Percentiles rank a stretch among this genome's conserved stretches.
phyloP scores from a whole-genome alignment of 2,797 vertebrate species.

The Pseudopleuronectes americanus region DNA sequence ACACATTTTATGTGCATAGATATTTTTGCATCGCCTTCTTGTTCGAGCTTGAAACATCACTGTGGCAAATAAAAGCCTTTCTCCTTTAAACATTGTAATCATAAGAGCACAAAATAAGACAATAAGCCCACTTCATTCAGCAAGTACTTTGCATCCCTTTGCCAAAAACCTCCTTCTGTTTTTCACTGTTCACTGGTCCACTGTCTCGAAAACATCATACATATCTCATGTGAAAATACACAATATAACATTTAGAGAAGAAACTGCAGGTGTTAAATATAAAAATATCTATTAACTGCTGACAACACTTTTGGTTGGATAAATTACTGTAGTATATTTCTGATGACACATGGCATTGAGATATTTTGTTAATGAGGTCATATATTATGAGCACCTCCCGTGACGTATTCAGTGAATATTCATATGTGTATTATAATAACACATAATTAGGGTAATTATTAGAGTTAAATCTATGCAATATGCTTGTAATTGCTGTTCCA shows the following conservation, averaged over 20 bases:
- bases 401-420: too few species aligned
- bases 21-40: too few species aligned
- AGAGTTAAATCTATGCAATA: neutral
- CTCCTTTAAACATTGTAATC: too few species aligned
- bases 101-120: too few species aligned
- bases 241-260: neutral
- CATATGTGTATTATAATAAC: neutral
- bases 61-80: too few species aligned
- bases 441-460: neutral
- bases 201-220: too few species aligned
- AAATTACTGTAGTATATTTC: constrained; percentile 1
- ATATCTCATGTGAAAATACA: neutral
- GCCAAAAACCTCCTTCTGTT: too few species aligned
- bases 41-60: too few species aligned
- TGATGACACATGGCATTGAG: neutral
- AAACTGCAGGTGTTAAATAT: constrained; percentile 19
- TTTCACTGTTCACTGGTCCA: too few species aligned
- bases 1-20: too few species aligned
- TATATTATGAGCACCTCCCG: neutral
- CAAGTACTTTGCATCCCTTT: too few species aligned
- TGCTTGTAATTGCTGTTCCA: neutral
- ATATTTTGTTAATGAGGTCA: constrained; percentile 4
- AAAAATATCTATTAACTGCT: constrained; percentile 10
- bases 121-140: too few species aligned
- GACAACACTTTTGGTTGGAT: constrained; percentile 14